Base-by-base conservation (phyloP, 2,797 vertebrate species). In the Sarcoramphus papa region DNA sequence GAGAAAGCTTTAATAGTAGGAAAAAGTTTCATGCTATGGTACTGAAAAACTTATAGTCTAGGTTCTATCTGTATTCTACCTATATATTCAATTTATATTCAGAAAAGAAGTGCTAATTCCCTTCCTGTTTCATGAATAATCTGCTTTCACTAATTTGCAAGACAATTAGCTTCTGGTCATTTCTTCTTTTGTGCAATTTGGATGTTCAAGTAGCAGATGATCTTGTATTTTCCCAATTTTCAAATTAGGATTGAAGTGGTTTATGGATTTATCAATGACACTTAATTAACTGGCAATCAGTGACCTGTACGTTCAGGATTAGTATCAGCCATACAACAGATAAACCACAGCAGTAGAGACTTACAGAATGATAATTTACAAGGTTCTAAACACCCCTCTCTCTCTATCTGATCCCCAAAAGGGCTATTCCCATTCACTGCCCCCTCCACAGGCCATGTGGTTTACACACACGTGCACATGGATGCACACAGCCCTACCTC, bases 201-300 rank as follows among this genome's bases (percentile, higher is more conserved):
- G 4, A 35, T 70, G 8, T 40, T 86, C 18, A 88, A 62, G 80
- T 25, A 80, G 22, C 20, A 72, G 47, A 35, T 19, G 9, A 5
- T 50, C 35, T 68, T 77, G 7, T 14, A 47, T 37, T 37, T 37
- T 37, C 37, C 37, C 37, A 37, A 37, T 37, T 37, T 37, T 37
- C 37, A 92, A 90, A 77, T 54, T 2, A 2, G 24, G 28, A 73
- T 37, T 88, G 73, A 95, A 92, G 40, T 41, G 23, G 9, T 77
- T 92, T 91, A 91, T 91, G 53, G 78, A 90, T 96, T 95, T 92
- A 92, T 85, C 68, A 74, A 9, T 83, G 25, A 37, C 47, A 65
- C 37, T 45, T 88, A 92, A 93, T 93, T 95, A 93, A 90, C 45
- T 90, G 53, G 51, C 28, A 80, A 74, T 45, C 64, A 85, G 60